Evolutionary conservation across 2,888 invertebrate species (phyloP), one percentile per base, ranked within the genome.

Genomic region (Tachina grossa): DNA sequence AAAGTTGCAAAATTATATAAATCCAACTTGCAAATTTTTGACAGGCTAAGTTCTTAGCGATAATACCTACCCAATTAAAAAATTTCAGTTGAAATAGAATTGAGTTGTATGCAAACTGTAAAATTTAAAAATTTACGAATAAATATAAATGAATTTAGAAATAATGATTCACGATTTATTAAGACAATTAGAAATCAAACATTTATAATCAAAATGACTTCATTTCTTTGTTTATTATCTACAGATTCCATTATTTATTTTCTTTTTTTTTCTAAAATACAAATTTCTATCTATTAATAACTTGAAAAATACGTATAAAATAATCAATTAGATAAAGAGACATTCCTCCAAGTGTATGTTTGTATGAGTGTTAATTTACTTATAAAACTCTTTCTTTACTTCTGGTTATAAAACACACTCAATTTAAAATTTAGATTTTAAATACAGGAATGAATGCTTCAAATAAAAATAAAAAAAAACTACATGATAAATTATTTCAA

Each of bases 401-500:
- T 19, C n/a, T 57, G 31, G 45, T 51, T 41, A 22, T 49, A n/a
- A 47, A 49, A 49, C 22, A 41, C 19, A 49, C 16, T 31, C 51
- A 59, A 31, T 51, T 6, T 31, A 31, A 31, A 31, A 6, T 31
- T 31, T 31, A 31, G 31, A 31, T 6, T 31, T 6, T 5, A 31
- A 31, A 31, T 31, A 31, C 6, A 31, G n/a, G 31, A 49, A n/a
- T 9, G n/a, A 68, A 43, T 61, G 41, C 39, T 51, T 14, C n/a
- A 51, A 69, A 59, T 16, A 53, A 66, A 4, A 41, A 13, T 1
- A 69, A 51, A 43, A 41, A 41, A 45, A 53, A 39, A 39, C 5
- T 8, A 71, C 45, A 77, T 77, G 55, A 77, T 81, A 84, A 84
- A 84, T 84, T 72, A 84, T 81, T 68, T 76, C 14, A 47, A 41